Evolutionary conservation across 2,797 vertebrate genomes (phyloP), one percentile per base, ranked within the genome.

Genomic region (Rhinogobio ventralis): DNA sequence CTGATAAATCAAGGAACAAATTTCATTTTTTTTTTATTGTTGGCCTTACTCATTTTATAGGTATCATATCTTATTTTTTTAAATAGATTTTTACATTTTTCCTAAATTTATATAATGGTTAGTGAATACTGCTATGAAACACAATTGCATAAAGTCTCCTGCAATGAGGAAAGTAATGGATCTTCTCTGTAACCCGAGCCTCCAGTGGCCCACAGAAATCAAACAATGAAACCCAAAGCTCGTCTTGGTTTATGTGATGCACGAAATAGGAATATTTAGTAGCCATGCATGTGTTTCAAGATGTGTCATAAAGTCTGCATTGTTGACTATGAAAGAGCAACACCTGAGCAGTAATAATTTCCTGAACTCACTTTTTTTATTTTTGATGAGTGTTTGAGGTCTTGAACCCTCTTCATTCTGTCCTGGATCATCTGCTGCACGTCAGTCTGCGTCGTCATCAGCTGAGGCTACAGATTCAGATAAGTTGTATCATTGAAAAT

Each of bases 1-100:
- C 83, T 89, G 72, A 53, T n/a, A 15, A 30, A 79, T 23, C 5
- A 33, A 49, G 33, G 10, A 66, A 25, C 2, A 64, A 23, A 6
- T 46, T 46, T 30, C 30, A 2, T 2, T 2, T 36, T 36, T 36
- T 36, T 19, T 30, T 51, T 0, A 33, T 39, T 39, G 36, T 1
- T 39, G 36, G 7, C 36, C 36, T 39, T 39, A 49, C 6, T 17
- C 2, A 17, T n/a, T 42, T n/a, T 42, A 11, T 42, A n/a, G 10
- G 5, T 69, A 0, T 33, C 30, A 36, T 67, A 23, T 17, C 15
- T n/a, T 51, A 19, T 6, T 2, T 51, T 51, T 51, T 6, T 51
- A 17, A 13, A 49, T 4, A 4, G 3, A 15, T 14, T 46, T 46
- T 49, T 49, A 49, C 14, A 0, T 49, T 49, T 49, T 1, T 49